Conservation (phyloP, 2,113 vertebrate genomes). For the Sardina pilchardus region DNA sequence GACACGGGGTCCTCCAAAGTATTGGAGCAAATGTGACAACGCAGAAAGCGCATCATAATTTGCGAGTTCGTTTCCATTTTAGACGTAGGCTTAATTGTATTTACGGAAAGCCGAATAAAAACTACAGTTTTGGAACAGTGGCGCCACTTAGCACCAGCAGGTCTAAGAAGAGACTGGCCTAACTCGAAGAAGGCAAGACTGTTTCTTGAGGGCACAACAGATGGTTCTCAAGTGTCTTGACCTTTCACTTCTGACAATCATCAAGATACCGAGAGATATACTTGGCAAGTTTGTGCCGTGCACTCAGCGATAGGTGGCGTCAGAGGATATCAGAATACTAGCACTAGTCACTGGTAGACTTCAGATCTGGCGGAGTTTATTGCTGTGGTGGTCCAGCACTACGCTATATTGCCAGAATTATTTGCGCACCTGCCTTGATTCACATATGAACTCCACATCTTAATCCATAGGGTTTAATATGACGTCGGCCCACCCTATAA, state of each 20-base stretch:
- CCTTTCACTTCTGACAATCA: not conserved
- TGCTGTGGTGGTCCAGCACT: not conserved
- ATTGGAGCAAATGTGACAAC: not conserved
- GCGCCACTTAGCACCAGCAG: not conserved
- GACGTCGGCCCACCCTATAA: no score
- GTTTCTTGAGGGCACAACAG: not conserved
- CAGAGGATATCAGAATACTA: not conserved
- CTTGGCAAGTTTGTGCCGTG: not conserved
- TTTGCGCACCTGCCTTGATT: no score
- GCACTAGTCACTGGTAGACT: no score
- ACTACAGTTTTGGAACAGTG: not conserved
- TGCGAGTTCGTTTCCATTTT: not conserved
- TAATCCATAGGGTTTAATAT: no score
- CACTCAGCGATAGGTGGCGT: not conserved
- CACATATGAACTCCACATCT: no score
- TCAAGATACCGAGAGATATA: not conserved
- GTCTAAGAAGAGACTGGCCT: not conserved
- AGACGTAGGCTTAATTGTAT: not conserved
- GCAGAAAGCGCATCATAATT: slow-evolving; percentile 1
- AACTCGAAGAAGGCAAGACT: not conserved
- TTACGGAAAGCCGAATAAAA: not conserved
- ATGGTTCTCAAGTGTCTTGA: not conserved
- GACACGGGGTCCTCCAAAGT: not conserved
- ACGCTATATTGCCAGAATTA: no score
- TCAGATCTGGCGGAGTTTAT: no score